Evolutionary conservation across 1,140 invertebrate genomes (phyloP).

Genomic region (Anastrepha ludens): DNA sequence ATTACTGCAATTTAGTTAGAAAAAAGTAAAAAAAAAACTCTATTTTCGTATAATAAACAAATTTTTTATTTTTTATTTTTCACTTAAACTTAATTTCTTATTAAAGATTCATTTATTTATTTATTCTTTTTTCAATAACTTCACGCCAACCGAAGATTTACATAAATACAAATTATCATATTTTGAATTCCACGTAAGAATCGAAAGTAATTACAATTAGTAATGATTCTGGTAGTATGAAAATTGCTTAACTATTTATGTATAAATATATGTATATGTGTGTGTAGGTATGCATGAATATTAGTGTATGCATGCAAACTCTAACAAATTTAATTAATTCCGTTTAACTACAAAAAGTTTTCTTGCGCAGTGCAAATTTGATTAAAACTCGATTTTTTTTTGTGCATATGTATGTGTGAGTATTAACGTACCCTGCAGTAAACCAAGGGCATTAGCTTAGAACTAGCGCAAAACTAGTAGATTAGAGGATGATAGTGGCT

Average conservation of each 20-base stretch:
- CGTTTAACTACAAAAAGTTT: constrained; percentile 47
- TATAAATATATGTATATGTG: not conserved
- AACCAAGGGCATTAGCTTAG: no score
- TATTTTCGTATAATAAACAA: not conserved
- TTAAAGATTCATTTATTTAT: no score
- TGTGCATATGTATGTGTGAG: no score
- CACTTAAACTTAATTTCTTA: no score
- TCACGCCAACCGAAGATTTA: not conserved
- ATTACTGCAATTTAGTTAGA: not conserved
- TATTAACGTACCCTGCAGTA: no score
- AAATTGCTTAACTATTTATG: constrained; percentile 9
- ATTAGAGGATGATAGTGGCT: no score
- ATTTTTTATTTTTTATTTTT: not conserved
- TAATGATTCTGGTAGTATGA: not conserved
- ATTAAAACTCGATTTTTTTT: not conserved
- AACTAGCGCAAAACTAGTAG: no score
- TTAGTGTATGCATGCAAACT: not conserved
- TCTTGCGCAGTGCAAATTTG: constrained; percentile 30
- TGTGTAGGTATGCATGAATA: not conserved
- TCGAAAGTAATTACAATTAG: not conserved
- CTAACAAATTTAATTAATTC: constrained; percentile 50
- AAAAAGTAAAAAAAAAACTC: not conserved
- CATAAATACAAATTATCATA: constrained; percentile 31
- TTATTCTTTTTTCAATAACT: no score
- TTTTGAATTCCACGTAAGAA: not conserved